Conservation (phyloP, 2,113 vertebrate genomes). For the Butorides virescens region DNA sequence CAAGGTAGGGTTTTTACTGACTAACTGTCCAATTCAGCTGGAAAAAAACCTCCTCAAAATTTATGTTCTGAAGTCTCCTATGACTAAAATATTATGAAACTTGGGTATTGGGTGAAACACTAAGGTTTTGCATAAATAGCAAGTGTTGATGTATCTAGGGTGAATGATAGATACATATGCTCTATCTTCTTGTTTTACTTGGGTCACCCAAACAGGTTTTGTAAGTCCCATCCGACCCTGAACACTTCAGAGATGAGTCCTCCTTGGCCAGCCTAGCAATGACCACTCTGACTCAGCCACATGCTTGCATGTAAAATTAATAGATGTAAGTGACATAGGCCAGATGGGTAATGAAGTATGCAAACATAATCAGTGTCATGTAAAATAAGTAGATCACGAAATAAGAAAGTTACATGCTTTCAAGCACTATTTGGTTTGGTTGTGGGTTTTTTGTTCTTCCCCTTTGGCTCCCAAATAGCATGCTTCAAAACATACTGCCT, state of each 20-base stretch:
- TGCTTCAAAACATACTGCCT: background rate
- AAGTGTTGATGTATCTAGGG: background rate
- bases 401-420: background rate
- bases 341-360: background rate
- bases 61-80: background rate
- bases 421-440: background rate
- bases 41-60: background rate
- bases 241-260: background rate
- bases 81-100: background rate
- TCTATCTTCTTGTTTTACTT: background rate
- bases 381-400: background rate
- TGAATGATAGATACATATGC: background rate
- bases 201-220: background rate
- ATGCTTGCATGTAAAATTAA: background rate
- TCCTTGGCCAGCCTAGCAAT: background rate
- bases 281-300: background rate
- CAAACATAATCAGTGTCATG: background rate
- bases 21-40: background rate
- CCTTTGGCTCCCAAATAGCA: background rate
- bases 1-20: background rate
- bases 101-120: background rate
- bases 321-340: background rate
- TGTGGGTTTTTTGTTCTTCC: background rate
- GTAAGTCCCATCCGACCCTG: background rate
- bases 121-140: background rate